phyloP scores from a whole-genome alignment of 2,888 invertebrate genomes.

The Diloba caeruleocephala region DNA sequence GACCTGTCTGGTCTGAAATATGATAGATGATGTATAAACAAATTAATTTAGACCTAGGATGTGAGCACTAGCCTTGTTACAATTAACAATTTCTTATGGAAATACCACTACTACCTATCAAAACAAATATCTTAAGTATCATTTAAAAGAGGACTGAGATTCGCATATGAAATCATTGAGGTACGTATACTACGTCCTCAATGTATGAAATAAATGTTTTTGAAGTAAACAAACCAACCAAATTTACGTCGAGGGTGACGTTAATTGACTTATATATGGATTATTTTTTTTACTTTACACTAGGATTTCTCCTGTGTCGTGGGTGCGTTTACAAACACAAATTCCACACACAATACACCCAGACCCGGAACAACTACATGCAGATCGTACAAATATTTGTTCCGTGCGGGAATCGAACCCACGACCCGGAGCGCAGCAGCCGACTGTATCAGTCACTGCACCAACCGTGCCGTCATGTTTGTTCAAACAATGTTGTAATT shows the following conservation, averaged over 20 bases:
- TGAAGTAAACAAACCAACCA: constrained; percentile 9
- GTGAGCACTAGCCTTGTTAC: constrained; percentile 32
- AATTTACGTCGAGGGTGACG: constrained; percentile 28
- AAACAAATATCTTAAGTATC: constrained; percentile 10
- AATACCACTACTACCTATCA: constrained; percentile 4
- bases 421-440: no score
- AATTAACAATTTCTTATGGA: constrained; percentile 21
- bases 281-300: no score
- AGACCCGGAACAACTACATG: no score
- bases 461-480: no score
- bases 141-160: constrained; percentile 5
- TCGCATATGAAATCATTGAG: constrained; percentile 2
- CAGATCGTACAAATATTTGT: no score
- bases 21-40: constrained; percentile 42
- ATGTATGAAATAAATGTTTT: no score
- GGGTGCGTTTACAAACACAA: no score
- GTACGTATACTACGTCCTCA: no score
- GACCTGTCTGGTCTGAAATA: constrained; percentile 37
- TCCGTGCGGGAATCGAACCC: no score
- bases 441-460: no score
- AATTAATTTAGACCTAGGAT: constrained; percentile 29
- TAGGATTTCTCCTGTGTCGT: no score
- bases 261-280: not conserved
- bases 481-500: not conserved
- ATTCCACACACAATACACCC: no score